phyloP scores from a whole-genome alignment of 1,140 invertebrate genomes.

The Aporrectodea caliginosa region DNA sequence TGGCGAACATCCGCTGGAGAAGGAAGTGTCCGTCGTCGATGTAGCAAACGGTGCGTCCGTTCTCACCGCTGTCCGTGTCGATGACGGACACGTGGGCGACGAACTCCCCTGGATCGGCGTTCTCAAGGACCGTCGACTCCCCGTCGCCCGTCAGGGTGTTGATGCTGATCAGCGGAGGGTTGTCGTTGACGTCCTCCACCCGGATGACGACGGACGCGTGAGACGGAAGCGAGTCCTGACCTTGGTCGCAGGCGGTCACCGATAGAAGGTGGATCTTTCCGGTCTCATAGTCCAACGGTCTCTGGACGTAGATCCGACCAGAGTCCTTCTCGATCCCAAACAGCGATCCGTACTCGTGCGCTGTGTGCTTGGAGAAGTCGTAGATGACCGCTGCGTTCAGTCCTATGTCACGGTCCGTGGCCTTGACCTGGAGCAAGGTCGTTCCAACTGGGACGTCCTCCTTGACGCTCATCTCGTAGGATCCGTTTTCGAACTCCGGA shows the following conservation, averaged over 20 bases:
- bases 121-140: background rate
- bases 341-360: conserved; percentile 8
- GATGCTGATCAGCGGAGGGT: conserved; percentile 62
- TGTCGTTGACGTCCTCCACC: conserved; percentile 64
- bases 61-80: conserved; percentile 24
- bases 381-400: conserved; percentile 75
- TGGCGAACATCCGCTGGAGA: conserved; percentile 14
- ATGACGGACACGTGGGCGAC: conserved; percentile 25
- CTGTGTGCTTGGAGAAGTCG: conserved; percentile 63
- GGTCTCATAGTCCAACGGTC: conserved; percentile 24
- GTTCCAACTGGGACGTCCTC: conserved; percentile 69
- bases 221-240: conserved; percentile 23
- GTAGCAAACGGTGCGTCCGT: conserved; percentile 20
- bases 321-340: conserved; percentile 26
- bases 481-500: conserved; percentile 41
- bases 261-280: conserved; percentile 15
- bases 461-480: conserved; percentile 68
- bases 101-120: conserved; percentile 12
- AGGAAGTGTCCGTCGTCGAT: conserved; percentile 12
- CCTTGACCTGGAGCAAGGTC: conserved; percentile 64
- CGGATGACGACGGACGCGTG: conserved; percentile 53
- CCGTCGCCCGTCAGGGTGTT: conserved; percentile 18
- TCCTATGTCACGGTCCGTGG: conserved; percentile 74
- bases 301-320: conserved; percentile 14
- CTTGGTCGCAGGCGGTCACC: conserved; percentile 25